phyloP scores from a whole-genome alignment of 2,113 vertebrate genomes.

The Dromas ardeola region DNA sequence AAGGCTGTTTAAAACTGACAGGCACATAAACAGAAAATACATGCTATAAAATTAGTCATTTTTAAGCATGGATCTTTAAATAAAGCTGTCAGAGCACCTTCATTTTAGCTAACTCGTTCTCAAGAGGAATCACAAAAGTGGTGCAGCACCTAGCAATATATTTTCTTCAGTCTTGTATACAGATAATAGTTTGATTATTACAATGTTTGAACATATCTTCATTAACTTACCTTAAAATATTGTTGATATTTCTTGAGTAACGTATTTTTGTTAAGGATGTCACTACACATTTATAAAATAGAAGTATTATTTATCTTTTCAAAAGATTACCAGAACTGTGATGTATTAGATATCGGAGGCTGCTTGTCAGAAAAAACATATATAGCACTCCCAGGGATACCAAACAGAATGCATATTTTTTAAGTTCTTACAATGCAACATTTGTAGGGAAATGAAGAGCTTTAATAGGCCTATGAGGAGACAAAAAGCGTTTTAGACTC shows the following conservation, averaged over 20 bases:
- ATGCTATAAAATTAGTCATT: conserved; percentile 51
- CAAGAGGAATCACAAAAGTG: conserved; percentile 1
- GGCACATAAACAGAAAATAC: conserved; percentile 65
- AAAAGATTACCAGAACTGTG: background rate
- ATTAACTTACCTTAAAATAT: background rate
- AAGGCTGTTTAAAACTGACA: conserved; percentile 58
- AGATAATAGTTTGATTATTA: background rate
- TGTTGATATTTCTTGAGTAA: background rate
- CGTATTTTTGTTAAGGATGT: background rate
- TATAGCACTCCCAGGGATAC: background rate
- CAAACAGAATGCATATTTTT: background rate
- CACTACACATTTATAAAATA: background rate
- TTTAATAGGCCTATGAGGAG: background rate
- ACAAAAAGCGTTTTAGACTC: background rate
- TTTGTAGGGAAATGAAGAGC: background rate
- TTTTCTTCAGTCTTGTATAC: background rate
- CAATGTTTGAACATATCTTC: background rate
- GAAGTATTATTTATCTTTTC: background rate
- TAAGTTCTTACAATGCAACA: background rate
- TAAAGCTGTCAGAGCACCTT: conserved; percentile 10
- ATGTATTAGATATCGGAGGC: background rate
- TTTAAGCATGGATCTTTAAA: conserved; percentile 33
- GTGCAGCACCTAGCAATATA: background rate
- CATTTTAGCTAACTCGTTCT: conserved; percentile 4
- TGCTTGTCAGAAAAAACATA: background rate